These are phyloP conservation scores for Dasysyrphus tricinctus DNA, from an alignment of 2,888 invertebrate genomes.

Conservation along the genomic window DNA sequence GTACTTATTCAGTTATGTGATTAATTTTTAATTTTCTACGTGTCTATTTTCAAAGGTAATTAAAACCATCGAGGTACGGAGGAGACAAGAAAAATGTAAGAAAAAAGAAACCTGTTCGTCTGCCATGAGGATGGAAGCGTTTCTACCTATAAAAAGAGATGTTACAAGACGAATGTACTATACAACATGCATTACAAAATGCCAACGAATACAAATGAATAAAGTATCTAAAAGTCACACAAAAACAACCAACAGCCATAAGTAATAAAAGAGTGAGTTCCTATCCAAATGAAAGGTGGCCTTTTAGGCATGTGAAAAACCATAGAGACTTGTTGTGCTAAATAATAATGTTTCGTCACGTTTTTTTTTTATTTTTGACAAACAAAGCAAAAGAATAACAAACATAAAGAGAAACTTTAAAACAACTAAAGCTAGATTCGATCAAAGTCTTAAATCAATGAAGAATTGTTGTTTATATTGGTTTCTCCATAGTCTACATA, in stretches of 20 bases:
- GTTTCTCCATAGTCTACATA: not conserved
- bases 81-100: not conserved
- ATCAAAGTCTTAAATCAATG: conserved; percentile 25
- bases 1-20: conserved; percentile 56
- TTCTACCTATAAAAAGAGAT: not conserved
- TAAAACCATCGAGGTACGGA: conserved; percentile 15
- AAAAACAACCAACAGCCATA: not conserved
- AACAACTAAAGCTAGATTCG: not conserved
- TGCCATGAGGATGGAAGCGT: not conserved
- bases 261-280: conserved; percentile 2
- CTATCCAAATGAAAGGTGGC: conserved; percentile 8
- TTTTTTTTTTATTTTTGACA: not conserved
- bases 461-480: not conserved
- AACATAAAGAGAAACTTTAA: not conserved
- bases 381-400: not conserved
- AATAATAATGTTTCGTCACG: conserved; percentile 16
- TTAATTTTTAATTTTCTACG: conserved; percentile 62
- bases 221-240: not conserved
- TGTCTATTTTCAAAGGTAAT: conserved; percentile 42
- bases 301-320: conserved; percentile 1
- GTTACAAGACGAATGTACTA: not conserved
- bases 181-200: conserved; percentile 18
- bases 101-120: conserved; percentile 18
- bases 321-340: conserved; percentile 4
- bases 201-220: not conserved